Base-by-base conservation (phyloP, 2,888 invertebrate genomes). In the Zhengitettix transpicula region DNA sequence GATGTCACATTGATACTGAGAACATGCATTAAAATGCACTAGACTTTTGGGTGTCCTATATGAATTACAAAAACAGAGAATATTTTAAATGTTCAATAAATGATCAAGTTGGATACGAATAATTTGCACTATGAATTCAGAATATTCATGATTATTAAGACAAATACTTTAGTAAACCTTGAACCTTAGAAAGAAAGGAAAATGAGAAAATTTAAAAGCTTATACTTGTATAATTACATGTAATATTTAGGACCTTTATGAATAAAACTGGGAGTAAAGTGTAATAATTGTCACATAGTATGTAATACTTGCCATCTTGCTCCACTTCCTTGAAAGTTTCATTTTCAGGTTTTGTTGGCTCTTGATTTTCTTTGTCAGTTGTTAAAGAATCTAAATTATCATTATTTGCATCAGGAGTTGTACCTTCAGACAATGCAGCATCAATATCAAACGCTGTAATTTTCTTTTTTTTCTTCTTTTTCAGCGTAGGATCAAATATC, bases 381-480 rank as follows among this genome's bases (percentile, higher is more conserved):
- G 67, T 73, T 65, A 77, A 73, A 71, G 81, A 78, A 71, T 83
- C 82, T 68, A 77, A 75, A 66, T 74, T 73, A 69, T 81, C 82
- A 69, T 81, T 82, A 68, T 78, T 76, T 71, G 64, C 68, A 67
- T 77, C 79, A 16, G 67, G 68, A 40, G 68, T 66, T 67, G 77
- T 78, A 58, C 79, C 80, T 66, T 80, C 81, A 16, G 84, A 87
- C 64, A 89, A 75, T 53, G 87, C 89, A 42, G 90, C 85, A 72
- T 94, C 93, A 67, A 93, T 79, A 72, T 94, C 94, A 71, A 95
- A 94, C 42, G 88, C 84, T 69, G 88, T 91, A 88, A 92, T 94
- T 85, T 90, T 91, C 78, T 93, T 95, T 77, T 94, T 95, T 76
- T 94, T 94, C 75, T 94, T 95, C 77, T 94, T 94, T 67, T 81